phyloP scores from a whole-genome alignment of 1,140 invertebrate genomes.

The Plutomurus gul region DNA sequence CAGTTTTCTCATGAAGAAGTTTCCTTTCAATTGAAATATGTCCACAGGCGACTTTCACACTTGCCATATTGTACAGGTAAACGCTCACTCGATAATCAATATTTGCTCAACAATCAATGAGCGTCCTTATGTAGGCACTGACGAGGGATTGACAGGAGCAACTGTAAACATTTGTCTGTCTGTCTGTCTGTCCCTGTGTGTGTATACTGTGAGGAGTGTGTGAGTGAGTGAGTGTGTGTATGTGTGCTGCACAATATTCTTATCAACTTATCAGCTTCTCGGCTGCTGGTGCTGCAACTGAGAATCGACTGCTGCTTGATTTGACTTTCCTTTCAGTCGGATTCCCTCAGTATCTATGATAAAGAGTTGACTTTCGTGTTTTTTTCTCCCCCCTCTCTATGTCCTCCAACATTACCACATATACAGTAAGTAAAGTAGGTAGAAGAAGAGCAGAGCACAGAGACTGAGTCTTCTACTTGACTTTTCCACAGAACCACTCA shows the following conservation, averaged over 20 bases:
- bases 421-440: too few relatives aligned
- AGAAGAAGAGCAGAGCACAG: too few relatives aligned
- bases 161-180: conserved; percentile 24
- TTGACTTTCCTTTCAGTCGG: too few relatives aligned
- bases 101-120: conserved; percentile 4
- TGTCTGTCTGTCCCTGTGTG: too few relatives aligned
- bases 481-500: background rate
- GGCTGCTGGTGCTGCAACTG: background rate
- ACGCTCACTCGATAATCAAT: background rate
- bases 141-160: conserved; percentile 17
- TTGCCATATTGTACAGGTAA: background rate
- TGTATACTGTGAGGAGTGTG: too few relatives aligned
- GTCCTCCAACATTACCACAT: too few relatives aligned
- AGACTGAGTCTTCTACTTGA: background rate
- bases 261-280: too few relatives aligned
- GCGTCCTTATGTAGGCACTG: background rate
- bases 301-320: too few relatives aligned
- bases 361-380: too few relatives aligned
- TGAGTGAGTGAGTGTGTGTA: too few relatives aligned
- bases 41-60: conserved; percentile 24
- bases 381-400: too few relatives aligned
- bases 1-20: conserved; percentile 13
- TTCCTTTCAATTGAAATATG: conserved; percentile 7
- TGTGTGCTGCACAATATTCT: background rate
- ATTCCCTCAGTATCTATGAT: too few relatives aligned